Evolutionary conservation across 2,888 invertebrate species (phyloP).

Genomic region (Yponomeuta malinellus): DNA sequence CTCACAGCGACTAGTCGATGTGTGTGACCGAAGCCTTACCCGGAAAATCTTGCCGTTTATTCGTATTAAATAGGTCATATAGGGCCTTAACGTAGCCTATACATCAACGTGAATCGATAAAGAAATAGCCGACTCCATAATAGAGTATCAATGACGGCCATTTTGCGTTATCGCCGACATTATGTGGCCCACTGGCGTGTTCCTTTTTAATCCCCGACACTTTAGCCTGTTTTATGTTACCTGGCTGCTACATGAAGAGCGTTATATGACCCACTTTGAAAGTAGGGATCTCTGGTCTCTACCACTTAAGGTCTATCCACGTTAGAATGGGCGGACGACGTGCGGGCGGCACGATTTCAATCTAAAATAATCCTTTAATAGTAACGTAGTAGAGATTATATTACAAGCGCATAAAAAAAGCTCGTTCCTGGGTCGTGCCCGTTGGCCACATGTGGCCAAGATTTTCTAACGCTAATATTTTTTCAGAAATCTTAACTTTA

Average conservation of each 20-base stretch:
- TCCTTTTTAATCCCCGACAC: constrained; percentile 18
- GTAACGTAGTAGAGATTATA: too few species aligned
- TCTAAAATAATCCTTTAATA: too few species aligned
- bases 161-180: constrained; percentile 33
- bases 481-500: too few species aligned
- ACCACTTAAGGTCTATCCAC: neutral
- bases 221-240: neutral
- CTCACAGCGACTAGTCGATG: too few species aligned
- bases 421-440: too few species aligned
- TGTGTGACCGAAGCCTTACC: too few species aligned
- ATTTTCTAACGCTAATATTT: too few species aligned
- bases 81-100: constrained; percentile 39
- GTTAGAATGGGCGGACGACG: neutral
- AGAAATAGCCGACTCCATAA: constrained; percentile 39
- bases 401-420: too few species aligned
- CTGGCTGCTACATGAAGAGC: neutral
- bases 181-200: constrained; percentile 6
- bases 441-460: too few species aligned
- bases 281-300: neutral
- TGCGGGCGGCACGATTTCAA: too few species aligned
- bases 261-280: neutral
- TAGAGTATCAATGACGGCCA: constrained; percentile 34
- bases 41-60: constrained; percentile 20
- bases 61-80: constrained; percentile 47
- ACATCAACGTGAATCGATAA: constrained; percentile 40